phyloP scores from a whole-genome alignment of 2,113 vertebrate genomes.

The Fukomys damarensis region DNA sequence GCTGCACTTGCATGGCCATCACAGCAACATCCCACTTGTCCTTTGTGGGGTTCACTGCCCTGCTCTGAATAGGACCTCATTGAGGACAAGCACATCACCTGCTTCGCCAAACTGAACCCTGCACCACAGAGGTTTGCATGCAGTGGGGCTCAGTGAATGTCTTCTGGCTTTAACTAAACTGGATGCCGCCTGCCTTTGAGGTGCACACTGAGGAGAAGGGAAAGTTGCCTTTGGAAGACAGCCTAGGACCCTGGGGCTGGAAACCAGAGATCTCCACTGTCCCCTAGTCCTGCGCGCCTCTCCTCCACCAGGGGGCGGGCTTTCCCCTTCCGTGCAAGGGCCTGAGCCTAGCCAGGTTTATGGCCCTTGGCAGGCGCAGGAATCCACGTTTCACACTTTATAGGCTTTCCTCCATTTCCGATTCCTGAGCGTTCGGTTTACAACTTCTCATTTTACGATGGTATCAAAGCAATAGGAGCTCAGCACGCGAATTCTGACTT shows the following conservation, averaged over 20 bases:
- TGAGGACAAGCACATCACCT: neutral
- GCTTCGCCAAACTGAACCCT: neutral
- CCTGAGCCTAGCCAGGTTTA: neutral
- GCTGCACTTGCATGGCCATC: neutral
- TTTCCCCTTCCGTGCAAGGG: neutral
- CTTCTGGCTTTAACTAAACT: neutral
- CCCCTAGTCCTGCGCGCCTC: neutral
- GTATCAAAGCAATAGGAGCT: neutral
- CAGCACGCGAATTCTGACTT: neutral
- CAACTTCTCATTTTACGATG: neutral
- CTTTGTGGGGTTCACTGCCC: neutral
- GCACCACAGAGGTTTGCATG: neutral
- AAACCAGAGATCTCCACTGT: neutral
- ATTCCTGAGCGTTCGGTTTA: neutral
- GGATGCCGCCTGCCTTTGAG: neutral
- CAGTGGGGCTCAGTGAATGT: neutral
- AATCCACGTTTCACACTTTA: neutral
- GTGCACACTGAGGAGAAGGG: neutral
- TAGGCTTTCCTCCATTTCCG: neutral
- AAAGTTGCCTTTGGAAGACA: neutral
- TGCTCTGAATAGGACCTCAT: neutral
- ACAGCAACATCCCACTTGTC: neutral
- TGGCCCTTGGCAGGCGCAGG: neutral
- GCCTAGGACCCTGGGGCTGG: neutral
- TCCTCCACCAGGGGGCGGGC: slow-evolving; percentile 70